Evolutionary conservation across 2,113 vertebrate species (phyloP).

Genomic region (Clarias macrocephalus): DNA sequence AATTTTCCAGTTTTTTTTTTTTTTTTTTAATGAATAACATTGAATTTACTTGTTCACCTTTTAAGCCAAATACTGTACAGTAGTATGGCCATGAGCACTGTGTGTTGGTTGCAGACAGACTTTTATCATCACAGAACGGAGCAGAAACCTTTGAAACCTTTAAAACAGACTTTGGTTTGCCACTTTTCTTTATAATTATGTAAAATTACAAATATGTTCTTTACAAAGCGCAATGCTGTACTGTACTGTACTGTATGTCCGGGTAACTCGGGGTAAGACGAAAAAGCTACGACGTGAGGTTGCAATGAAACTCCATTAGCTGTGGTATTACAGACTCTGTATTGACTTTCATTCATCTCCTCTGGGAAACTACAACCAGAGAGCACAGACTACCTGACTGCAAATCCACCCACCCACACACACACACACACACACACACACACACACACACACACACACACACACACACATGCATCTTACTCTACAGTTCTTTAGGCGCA

Average conservation of each 20-base stretch:
- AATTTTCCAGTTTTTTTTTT: too few relatives aligned
- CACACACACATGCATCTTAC: not conserved
- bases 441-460: not conserved
- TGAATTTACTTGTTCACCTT: not conserved
- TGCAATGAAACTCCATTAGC: constrained; percentile 44
- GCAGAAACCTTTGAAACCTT: not conserved
- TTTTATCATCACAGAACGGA: not conserved
- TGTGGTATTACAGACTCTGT: constrained; percentile 38
- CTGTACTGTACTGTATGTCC: not conserved
- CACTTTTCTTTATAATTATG: not conserved
- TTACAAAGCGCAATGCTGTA: not conserved
- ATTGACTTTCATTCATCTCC: constrained; percentile 52
- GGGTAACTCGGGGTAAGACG: not conserved
- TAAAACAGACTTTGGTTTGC: not conserved
- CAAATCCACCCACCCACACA: not conserved
- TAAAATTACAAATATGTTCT: not conserved
- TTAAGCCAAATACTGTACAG: not conserved
- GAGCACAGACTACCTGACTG: constrained; percentile 38
- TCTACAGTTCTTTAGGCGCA: not conserved
- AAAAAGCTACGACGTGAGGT: not conserved
- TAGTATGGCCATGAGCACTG: not conserved
- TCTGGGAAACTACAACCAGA: constrained; percentile 44
- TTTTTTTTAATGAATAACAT: not conserved
- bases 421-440: not conserved
- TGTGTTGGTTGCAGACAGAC: not conserved